Conservation (phyloP, 1,140 invertebrate species). For the Drosophila fuyamai region DNA sequence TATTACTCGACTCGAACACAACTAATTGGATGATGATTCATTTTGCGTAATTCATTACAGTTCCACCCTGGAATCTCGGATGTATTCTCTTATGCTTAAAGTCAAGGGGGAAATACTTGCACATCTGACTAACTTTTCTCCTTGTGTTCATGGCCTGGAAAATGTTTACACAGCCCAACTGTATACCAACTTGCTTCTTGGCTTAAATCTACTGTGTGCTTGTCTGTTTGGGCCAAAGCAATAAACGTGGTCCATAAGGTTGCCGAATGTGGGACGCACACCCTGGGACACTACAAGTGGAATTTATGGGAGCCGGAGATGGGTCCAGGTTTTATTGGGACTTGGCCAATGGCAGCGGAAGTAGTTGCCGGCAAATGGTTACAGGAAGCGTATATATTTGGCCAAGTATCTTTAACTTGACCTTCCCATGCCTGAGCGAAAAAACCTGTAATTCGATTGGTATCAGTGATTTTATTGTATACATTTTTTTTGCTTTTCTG, state of each 20-base stretch:
- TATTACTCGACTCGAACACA: neutral
- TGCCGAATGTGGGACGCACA: constrained; percentile 25
- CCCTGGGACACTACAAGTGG: constrained; percentile 26
- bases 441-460: neutral
- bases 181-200: constrained; percentile 15
- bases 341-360: constrained; percentile 23
- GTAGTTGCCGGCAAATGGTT: constrained; percentile 14
- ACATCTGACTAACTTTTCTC: constrained; percentile 21
- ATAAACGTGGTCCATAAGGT: constrained; percentile 28
- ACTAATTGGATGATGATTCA: constrained; percentile 47
- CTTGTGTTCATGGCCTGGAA: constrained; percentile 21
- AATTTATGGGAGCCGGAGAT: constrained; percentile 19
- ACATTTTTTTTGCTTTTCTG: constrained; percentile 74
- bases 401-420: constrained; percentile 17
- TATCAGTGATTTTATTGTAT: constrained; percentile 53
- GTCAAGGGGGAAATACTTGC: neutral
- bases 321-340: constrained; percentile 33
- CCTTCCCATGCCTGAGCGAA: neutral
- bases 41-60: constrained; percentile 31
- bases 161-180: constrained; percentile 36
- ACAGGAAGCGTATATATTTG: constrained; percentile 17
- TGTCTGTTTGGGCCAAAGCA: constrained; percentile 12
- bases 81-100: constrained; percentile 29
- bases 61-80: neutral
- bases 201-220: constrained; percentile 3